A percentile compares a stretch with the other conserved stretches of the same genome.
Conservation (phyloP, 2,113 vertebrate genomes). For the Ivindomyrus marchei region DNA sequence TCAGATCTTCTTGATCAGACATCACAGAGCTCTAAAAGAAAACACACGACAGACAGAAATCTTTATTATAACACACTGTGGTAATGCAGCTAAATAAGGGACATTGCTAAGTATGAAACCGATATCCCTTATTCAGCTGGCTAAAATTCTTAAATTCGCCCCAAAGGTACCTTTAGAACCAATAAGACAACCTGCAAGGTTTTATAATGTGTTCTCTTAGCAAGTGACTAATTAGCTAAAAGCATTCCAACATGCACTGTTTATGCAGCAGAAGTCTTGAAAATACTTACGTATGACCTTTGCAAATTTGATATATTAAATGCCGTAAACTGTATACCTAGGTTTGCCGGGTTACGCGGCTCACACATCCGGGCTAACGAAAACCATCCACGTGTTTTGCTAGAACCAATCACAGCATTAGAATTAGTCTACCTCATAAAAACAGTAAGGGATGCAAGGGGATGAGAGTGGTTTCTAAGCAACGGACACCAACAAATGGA, state of each 20-base stretch:
- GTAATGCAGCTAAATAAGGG: neutral
- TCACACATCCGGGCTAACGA: slow-evolving; percentile 5
- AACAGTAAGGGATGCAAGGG: neutral
- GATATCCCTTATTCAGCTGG: neutral
- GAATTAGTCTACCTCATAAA: slow-evolving; percentile 37
- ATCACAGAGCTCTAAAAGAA: slow-evolving; percentile 51
- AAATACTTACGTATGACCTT: slow-evolving; percentile 1
- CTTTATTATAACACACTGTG: neutral
- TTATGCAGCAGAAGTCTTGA: neutral
- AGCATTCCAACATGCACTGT: neutral
- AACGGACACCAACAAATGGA: slow-evolving; percentile 43
- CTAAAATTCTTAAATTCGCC: neutral
- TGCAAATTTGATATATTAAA: neutral
- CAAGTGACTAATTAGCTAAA: neutral
- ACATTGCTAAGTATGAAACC: neutral
- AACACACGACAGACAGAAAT: neutral
- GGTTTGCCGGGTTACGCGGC: neutral
- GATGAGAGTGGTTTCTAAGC: slow-evolving; percentile 43
- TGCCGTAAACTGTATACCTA: neutral
- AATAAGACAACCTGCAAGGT: neutral
- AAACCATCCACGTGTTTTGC: neutral
- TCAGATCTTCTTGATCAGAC: slow-evolving; percentile 61
- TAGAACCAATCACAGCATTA: slow-evolving; percentile 7
- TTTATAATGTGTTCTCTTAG: neutral
- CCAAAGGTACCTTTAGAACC: neutral